Conservation (phyloP, 2,113 vertebrate genomes). For the Periophthalmus modestus region DNA sequence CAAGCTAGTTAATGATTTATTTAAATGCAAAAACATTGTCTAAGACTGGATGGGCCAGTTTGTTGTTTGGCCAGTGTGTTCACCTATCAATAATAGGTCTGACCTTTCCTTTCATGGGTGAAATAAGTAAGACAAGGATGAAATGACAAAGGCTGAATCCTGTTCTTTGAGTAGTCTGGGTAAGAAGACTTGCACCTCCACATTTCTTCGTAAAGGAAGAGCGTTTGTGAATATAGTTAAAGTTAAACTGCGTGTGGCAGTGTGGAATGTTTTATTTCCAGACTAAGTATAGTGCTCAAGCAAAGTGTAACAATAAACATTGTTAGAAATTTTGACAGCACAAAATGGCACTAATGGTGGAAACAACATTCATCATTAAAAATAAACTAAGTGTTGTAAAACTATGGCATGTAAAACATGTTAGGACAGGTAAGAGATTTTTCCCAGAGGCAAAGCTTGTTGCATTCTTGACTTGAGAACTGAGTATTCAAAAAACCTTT, state of each 20-base stretch:
- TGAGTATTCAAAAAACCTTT: background rate
- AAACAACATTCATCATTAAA: background rate
- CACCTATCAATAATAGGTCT: slow-evolving; percentile 70
- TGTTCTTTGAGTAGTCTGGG: slow-evolving; percentile 27
- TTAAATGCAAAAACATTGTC: slow-evolving; percentile 49
- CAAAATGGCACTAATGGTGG: background rate
- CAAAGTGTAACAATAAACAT: background rate
- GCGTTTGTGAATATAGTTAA: background rate
- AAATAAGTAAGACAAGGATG: slow-evolving; percentile 77
- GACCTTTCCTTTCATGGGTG: slow-evolving; percentile 83
- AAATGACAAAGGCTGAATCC: slow-evolving; percentile 35
- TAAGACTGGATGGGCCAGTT: slow-evolving; percentile 61
- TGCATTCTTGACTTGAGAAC: slow-evolving; percentile 3
- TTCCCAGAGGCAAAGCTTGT: background rate
- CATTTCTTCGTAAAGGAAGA: slow-evolving; percentile 16
- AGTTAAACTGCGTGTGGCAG: too few relatives aligned
- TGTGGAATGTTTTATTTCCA: background rate
- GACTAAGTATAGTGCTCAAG: background rate
- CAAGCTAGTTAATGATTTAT: slow-evolving; percentile 24
- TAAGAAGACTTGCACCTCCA: slow-evolving; percentile 25
- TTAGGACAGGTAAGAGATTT: slow-evolving; percentile 14
- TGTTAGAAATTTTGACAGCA: background rate
- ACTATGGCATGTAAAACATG: background rate
- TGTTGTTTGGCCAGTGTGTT: slow-evolving; percentile 74
- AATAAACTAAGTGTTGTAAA: background rate